phyloP scores from a whole-genome alignment of 2,797 vertebrate species.

The Novumbra hubbsi region DNA sequence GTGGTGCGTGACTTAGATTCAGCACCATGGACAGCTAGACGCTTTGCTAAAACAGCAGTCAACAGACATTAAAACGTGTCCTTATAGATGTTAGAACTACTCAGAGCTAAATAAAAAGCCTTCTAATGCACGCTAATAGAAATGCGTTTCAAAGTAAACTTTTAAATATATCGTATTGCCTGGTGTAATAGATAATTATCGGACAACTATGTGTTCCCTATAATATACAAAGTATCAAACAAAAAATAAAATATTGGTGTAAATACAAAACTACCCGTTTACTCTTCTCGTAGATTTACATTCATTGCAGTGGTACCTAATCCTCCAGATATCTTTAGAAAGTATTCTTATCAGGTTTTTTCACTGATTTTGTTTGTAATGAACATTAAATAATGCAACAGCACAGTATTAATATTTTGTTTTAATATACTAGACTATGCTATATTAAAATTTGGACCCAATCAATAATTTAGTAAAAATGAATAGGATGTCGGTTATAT shows the following conservation, averaged over 20 bases:
- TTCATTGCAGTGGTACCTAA: too few relatives aligned
- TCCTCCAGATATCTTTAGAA: too few relatives aligned
- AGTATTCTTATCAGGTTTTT: too few relatives aligned
- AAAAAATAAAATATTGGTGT: neutral
- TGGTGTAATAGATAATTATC: neutral
- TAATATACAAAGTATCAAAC: neutral
- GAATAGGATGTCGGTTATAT: neutral
- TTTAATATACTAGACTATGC: neutral
- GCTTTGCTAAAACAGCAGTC: slow-evolving; percentile 31
- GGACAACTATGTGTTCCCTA: neutral
- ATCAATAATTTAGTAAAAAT: neutral
- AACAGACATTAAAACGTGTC: slow-evolving; percentile 14
- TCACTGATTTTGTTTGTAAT: neutral
- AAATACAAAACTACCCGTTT: too few relatives aligned
- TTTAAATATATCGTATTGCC: neutral
- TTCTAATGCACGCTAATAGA: neutral
- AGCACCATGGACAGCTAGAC: slow-evolving; percentile 76
- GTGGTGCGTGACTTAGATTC: slow-evolving; percentile 48
- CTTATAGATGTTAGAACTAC: neutral
- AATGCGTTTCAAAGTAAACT: slow-evolving; percentile 37
- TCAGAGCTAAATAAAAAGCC: neutral
- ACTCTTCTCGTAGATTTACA: too few relatives aligned
- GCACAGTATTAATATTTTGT: neutral
- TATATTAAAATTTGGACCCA: neutral
- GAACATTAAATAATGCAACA: neutral